Percentiles rank a stretch among this genome's conserved stretches.
phyloP scores from a whole-genome alignment of 1,140 invertebrate species.

The Sitobion miscanthi region DNA sequence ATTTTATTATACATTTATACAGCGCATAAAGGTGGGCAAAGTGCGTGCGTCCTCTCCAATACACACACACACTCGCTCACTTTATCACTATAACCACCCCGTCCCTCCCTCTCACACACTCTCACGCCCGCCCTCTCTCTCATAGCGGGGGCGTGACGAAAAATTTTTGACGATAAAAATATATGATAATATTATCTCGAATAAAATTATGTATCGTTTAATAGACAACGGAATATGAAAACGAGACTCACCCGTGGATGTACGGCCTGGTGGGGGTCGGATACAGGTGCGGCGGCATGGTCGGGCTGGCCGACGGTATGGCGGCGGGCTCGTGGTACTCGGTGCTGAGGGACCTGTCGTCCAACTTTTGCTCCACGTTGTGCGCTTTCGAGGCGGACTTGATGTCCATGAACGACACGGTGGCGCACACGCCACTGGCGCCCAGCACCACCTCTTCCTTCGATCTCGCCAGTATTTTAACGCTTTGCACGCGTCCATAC shows the following conservation, averaged over 20 bases:
- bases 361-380: constrained; percentile 85
- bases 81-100: background rate
- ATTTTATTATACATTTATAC: background rate
- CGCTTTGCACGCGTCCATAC: constrained; percentile 96
- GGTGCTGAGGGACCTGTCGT: constrained; percentile 84
- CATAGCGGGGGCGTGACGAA: background rate
- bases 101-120: no score
- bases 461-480: constrained; percentile 80
- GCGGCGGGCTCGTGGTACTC: constrained; percentile 90
- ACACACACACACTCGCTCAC: background rate
- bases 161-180: background rate
- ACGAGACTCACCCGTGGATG: constrained; percentile 44
- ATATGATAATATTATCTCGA: background rate
- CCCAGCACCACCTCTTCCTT: constrained; percentile 63
- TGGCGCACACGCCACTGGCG: constrained; percentile 70
- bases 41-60: background rate
- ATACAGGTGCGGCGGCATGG: constrained; percentile 55
- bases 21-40: background rate
- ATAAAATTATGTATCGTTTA: background rate
- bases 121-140: no score
- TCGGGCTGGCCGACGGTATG: constrained; percentile 66
- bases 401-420: constrained; percentile 96
- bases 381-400: constrained; percentile 93
- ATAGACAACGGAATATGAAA: background rate
- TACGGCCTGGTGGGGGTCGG: constrained; percentile 40